Evolutionary conservation across 2,113 vertebrate species (phyloP).

Genomic region (Ageneiosus marmoratus): DNA sequence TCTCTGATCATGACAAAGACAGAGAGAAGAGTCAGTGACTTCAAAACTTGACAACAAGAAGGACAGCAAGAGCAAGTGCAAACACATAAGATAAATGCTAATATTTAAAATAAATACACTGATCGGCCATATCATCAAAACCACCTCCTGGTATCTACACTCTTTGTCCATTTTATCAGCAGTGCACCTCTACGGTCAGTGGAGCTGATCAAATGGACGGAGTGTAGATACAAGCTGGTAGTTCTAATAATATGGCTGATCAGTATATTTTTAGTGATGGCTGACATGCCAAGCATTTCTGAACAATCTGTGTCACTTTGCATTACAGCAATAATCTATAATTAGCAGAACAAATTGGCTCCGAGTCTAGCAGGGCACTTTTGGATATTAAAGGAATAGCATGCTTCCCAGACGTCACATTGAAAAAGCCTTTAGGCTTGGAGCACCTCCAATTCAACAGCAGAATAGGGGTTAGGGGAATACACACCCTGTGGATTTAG

Average conservation of each 20-base stretch:
- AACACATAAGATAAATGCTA: not conserved
- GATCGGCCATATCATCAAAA: too few species aligned
- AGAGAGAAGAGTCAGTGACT: constrained; percentile 23
- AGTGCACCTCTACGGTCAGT: too few species aligned
- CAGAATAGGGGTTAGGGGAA: constrained; percentile 31
- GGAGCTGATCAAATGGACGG: too few species aligned
- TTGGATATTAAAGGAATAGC: constrained; percentile 33
- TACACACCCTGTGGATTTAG: constrained; percentile 74
- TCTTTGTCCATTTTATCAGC: too few species aligned
- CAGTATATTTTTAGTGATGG: too few species aligned
- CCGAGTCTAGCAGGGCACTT: constrained; percentile 23
- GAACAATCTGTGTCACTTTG: constrained; percentile 8
- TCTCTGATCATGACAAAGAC: constrained; percentile 63
- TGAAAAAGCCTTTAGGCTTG: constrained; percentile 43
- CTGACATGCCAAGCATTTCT: not conserved
- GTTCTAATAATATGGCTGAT: too few species aligned
- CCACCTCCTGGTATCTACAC: too few species aligned
- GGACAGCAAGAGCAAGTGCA: not conserved
- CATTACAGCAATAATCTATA: constrained; percentile 33
- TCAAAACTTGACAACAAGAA: not conserved
- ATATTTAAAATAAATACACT: not conserved
- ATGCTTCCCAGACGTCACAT: constrained; percentile 53
- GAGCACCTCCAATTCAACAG: constrained; percentile 51
- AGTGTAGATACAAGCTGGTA: too few species aligned
- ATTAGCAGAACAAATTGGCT: constrained; percentile 39